phyloP scores from a whole-genome alignment of 2,888 invertebrate genomes.

The Rhagophthalmus giganteus region DNA sequence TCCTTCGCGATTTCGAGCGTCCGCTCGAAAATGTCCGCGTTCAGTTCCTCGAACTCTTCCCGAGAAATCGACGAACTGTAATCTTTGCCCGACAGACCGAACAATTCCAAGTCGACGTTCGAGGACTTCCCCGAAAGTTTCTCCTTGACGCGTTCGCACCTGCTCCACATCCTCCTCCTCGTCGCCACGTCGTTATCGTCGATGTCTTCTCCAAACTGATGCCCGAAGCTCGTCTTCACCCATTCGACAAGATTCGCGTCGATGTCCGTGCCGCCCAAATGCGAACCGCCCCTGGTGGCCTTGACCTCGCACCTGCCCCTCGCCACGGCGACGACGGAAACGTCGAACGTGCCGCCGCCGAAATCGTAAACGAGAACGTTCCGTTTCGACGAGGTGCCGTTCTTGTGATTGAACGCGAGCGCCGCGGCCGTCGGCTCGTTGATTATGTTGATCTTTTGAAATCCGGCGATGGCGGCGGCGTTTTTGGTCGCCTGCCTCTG shows the following conservation, averaged over 20 bases:
- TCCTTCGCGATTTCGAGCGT: slow-evolving; percentile 33
- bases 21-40: slow-evolving; percentile 28
- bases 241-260: slow-evolving; percentile 29
- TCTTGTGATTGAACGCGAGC: slow-evolving; percentile 31
- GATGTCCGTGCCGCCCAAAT: slow-evolving; percentile 42
- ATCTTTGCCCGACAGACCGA: neutral
- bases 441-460: slow-evolving; percentile 33
- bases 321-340: slow-evolving; percentile 33
- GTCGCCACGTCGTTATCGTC: neutral
- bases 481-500: slow-evolving; percentile 39
- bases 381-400: slow-evolving; percentile 21
- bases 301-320: slow-evolving; percentile 31
- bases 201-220: neutral
- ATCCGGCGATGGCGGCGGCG: slow-evolving; percentile 37
- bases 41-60: slow-evolving; percentile 37
- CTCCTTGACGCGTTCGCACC: neutral
- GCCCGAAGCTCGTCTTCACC: neutral
- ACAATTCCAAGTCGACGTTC: slow-evolving; percentile 15
- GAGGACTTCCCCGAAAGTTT: slow-evolving; percentile 10
- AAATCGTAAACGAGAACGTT: slow-evolving; percentile 39
- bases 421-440: slow-evolving; percentile 42
- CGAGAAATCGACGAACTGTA: slow-evolving; percentile 23
- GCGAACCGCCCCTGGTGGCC: slow-evolving; percentile 37
- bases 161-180: neutral
- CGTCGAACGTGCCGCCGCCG: slow-evolving; percentile 42